phyloP scores from a whole-genome alignment of 2,888 invertebrate species.

The Cynaeus angustus region DNA sequence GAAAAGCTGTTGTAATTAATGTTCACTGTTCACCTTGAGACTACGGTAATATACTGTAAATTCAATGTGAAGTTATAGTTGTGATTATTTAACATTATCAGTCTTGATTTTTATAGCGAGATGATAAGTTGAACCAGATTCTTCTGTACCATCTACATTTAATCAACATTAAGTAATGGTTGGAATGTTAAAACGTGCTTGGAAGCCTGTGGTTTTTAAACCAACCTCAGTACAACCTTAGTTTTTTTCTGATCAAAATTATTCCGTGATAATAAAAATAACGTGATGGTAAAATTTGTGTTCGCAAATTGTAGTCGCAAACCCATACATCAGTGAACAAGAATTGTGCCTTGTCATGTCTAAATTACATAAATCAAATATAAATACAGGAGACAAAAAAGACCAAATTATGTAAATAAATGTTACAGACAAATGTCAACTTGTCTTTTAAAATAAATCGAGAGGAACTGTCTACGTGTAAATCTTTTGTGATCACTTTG shows the following conservation, averaged over 20 bases:
- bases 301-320: not conserved
- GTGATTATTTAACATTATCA: not conserved
- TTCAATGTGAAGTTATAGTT: conserved; percentile 6
- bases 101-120: too few relatives aligned
- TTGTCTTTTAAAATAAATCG: not conserved
- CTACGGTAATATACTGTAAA: conserved; percentile 10
- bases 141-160: not conserved
- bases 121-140: not conserved
- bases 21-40: conserved; percentile 32
- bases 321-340: not conserved
- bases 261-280: too few relatives aligned
- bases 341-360: not conserved
- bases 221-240: too few relatives aligned
- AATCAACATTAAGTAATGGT: too few relatives aligned
- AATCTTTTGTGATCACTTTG: too few relatives aligned
- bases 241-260: too few relatives aligned
- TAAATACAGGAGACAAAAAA: not conserved
- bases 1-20: conserved; percentile 30
- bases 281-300: not conserved
- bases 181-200: too few relatives aligned
- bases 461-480: too few relatives aligned
- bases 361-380: conserved; percentile 1
- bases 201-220: too few relatives aligned
- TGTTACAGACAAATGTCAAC: not conserved
- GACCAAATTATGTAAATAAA: not conserved